Base-by-base conservation (phyloP, 2,888 invertebrate species). In the Charanyca ferruginea region DNA sequence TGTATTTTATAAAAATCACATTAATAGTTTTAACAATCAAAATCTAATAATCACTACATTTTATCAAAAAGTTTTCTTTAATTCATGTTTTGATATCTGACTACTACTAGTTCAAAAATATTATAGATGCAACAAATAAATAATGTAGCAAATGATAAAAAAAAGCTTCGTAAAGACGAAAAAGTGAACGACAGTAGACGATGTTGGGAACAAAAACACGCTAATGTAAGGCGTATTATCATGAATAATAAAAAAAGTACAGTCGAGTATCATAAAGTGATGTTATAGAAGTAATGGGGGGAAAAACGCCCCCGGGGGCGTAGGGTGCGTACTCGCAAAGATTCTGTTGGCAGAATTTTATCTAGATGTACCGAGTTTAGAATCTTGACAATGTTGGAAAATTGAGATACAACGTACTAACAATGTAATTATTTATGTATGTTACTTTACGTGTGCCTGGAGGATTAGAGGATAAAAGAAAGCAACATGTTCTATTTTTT, bases 241-340 rank as follows among this genome's bases (percentile, higher is more conserved):
- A 92, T 94, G 91, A 93, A 93, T 93, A 94, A 94, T 94, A 94
- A 90, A 94, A 90, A 92, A 91, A 90, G 87, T 85, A 90, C 91
- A 88, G 90, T 87, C 84, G 88, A 89, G 90, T 90, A 94, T 93
- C 93, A 93, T 92, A 94, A 94, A 94, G 92, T 89, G 93, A 93
- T 92, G 91, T 90, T 92, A 90, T 89, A 91, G 91, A 91, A 91
- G 92, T 91, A 93, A 94, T 91, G 90, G 90, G 89, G 89, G 91
- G 88, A 89, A 94, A 93, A 93, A 79, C 84, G 90, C 89, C 92
- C 89, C 90, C 35, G 42, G 89, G 85, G 91, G 78, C 79, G 65
- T 72, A 77, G 83, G 85, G 85, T 79, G 85, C 83, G 85, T 85
- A 77, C 79, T 79, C 61, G 59, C 78, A 22, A 66, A 68, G 66